phyloP scores from a whole-genome alignment of 2,797 vertebrate genomes.

The Iguana delicatissima region DNA sequence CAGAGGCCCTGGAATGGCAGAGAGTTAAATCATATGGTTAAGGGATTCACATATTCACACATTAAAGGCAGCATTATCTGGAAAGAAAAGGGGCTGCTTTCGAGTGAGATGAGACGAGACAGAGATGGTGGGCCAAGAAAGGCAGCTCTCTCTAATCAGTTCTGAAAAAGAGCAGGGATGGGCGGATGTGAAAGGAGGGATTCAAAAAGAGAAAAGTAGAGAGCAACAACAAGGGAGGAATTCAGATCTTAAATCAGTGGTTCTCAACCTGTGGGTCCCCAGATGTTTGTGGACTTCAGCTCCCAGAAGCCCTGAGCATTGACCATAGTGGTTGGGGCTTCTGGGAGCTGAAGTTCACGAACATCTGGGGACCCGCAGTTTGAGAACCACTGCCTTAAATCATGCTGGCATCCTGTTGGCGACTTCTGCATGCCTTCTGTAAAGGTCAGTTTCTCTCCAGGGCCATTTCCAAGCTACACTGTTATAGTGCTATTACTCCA shows the following conservation, averaged over 20 bases:
- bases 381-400: too few species aligned
- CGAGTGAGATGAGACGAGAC: conserved; percentile 42
- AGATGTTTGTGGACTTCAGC: too few species aligned
- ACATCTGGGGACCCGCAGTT: too few species aligned
- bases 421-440: background rate
- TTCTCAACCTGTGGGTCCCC: too few species aligned
- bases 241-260: background rate
- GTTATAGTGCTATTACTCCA: too few species aligned
- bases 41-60: conserved; percentile 45
- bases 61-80: conserved; percentile 33
- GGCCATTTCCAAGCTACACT: too few species aligned
- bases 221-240: background rate
- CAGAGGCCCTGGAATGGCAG: conserved; percentile 6
- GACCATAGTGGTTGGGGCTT: too few species aligned
- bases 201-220: background rate
- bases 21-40: conserved; percentile 40
- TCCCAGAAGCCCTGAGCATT: too few species aligned
- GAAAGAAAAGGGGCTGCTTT: conserved; percentile 39
- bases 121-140: conserved; percentile 42
- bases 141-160: accelerated
- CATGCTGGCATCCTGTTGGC: too few species aligned
- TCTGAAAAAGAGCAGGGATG: conserved; percentile 32
- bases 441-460: background rate
- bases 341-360: too few species aligned
- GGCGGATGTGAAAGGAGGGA: background rate